These are phyloP conservation scores for Psammodynastes pulverulentus DNA, from an alignment of 2,113 vertebrate species.

Conservation along the genomic window DNA sequence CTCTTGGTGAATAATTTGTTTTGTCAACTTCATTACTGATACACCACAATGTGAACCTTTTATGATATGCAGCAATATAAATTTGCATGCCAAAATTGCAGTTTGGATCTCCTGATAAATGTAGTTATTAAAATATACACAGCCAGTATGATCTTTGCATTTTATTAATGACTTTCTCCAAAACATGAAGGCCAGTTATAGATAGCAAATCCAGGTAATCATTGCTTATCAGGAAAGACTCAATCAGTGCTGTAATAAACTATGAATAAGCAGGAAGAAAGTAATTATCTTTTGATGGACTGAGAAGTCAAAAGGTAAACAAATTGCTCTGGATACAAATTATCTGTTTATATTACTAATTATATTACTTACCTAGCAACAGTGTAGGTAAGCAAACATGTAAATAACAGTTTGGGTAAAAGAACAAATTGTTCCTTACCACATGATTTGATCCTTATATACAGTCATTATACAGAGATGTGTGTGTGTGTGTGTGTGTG, in stretches of 20 bases:
- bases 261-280: conserved; percentile 20
- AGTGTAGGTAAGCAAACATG: neutral
- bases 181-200: neutral
- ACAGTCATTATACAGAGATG: neutral
- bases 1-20: neutral
- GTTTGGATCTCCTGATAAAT: neutral
- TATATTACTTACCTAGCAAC: neutral
- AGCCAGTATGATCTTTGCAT: neutral
- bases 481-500: no score
- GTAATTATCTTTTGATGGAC: conserved; percentile 26
- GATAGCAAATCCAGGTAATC: conserved; percentile 1
- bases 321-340: conserved; percentile 8
- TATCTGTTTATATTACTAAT: neutral
- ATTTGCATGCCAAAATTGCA: neutral
- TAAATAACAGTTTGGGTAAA: neutral
- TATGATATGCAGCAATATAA: neutral
- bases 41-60: neutral
- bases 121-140: conserved; percentile 6
- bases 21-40: neutral
- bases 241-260: conserved; percentile 8
- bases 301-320: conserved; percentile 30
- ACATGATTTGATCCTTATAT: neutral
- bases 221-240: conserved; percentile 3
- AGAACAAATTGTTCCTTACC: neutral
- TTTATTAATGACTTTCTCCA: conserved; percentile 1